Conservation (phyloP, 2,888 invertebrate species). For the Aspidapion aeneum region DNA sequence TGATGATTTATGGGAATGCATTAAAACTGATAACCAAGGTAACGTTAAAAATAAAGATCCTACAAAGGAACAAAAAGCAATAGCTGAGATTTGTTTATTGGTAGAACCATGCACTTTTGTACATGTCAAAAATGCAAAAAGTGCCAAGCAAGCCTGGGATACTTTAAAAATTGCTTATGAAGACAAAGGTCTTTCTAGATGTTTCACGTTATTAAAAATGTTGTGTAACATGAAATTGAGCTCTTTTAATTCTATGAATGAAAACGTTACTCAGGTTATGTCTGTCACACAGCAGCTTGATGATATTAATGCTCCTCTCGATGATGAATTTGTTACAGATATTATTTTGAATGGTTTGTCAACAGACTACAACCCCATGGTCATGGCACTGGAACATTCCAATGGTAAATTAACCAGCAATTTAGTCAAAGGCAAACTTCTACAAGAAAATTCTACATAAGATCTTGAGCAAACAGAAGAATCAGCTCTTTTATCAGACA, state of each 20-base stretch:
- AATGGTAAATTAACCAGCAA: too few relatives aligned
- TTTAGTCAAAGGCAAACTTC: too few relatives aligned
- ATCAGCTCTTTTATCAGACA: too few relatives aligned
- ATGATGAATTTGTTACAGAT: constrained; percentile 1
- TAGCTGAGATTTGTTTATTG: neutral
- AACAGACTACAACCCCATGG: constrained; percentile 4
- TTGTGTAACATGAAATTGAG: constrained; percentile 2
- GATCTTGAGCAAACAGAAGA: too few relatives aligned
- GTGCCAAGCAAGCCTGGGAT: constrained; percentile 2
- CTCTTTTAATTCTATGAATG: constrained; percentile 1
- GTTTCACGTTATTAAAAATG: neutral
- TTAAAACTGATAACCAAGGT: too few relatives aligned
- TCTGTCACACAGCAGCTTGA: too few relatives aligned
- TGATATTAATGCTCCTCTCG: constrained; percentile 1
- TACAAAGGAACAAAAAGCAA: too few relatives aligned
- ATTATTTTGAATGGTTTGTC: constrained; percentile 1
- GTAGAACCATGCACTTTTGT: constrained; percentile 2
- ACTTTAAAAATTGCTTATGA: constrained; percentile 1
- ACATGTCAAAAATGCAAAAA: neutral
- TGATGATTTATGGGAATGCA: constrained; percentile 4
- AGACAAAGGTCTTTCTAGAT: constrained; percentile 1
- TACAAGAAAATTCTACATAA: too few relatives aligned
- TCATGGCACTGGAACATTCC: neutral
- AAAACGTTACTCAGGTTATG: too few relatives aligned
- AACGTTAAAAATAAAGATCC: too few relatives aligned